phyloP scores from a whole-genome alignment of 1,140 invertebrate species.

The Drosophila insularis region DNA sequence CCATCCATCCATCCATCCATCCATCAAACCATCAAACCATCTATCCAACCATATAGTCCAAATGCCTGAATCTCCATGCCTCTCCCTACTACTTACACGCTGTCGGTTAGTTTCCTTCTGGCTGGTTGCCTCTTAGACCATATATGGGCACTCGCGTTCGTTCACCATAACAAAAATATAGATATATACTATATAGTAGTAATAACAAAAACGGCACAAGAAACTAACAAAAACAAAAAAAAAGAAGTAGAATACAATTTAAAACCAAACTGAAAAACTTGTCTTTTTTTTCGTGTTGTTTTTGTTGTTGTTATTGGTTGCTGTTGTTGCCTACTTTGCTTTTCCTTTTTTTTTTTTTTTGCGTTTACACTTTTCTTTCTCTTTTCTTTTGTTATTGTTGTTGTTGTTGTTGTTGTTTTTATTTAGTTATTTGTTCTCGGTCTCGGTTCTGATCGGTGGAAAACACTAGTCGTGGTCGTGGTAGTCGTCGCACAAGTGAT shows the following conservation, averaged over 20 bases:
- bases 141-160: constrained; percentile 69
- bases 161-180: constrained; percentile 47
- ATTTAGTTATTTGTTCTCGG: constrained; percentile 26
- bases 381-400: constrained; percentile 25
- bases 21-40: no score
- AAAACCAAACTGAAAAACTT: constrained; percentile 47
- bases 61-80: not conserved
- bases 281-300: constrained; percentile 39
- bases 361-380: constrained; percentile 24
- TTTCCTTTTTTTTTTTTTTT: constrained; percentile 12
- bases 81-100: constrained; percentile 2
- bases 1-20: no score
- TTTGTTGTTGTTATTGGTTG: constrained; percentile 30
- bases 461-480: constrained; percentile 16
- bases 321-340: constrained; percentile 13
- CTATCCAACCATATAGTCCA: no score
- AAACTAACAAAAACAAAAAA: constrained; percentile 45
- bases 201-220: constrained; percentile 55
- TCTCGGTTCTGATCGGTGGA: constrained; percentile 39
- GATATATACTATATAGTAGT: constrained; percentile 2
- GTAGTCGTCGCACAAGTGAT: constrained; percentile 70
- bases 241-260: constrained; percentile 20
- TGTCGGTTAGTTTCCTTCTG: constrained; percentile 22
- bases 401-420: constrained; percentile 11
- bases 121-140: constrained; percentile 51